Evolutionary conservation across 2,113 vertebrate genomes (phyloP).

Genomic region (Nothocercus nigrocapillus): DNA sequence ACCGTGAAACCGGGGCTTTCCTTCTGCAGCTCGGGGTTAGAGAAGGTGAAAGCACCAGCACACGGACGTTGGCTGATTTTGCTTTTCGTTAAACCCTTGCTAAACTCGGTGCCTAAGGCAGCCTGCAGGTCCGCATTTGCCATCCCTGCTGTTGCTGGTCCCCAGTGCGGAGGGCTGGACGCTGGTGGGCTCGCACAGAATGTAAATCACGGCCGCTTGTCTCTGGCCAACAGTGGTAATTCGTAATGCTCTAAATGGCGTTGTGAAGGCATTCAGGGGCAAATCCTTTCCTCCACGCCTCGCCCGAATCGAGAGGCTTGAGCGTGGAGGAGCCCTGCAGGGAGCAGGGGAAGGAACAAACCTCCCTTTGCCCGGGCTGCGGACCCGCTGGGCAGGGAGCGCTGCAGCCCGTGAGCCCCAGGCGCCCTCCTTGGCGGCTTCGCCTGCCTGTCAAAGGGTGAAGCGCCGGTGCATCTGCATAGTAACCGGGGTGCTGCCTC

Average conservation of each 20-base stretch:
- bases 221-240: background rate
- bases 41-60: background rate
- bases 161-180: background rate
- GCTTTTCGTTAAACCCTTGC: background rate
- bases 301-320: background rate
- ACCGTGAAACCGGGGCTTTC: background rate
- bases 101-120: background rate
- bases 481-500: background rate
- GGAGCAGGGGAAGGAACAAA: background rate
- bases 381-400: background rate
- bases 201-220: background rate
- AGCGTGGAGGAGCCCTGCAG: background rate
- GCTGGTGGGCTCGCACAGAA: conserved; percentile 17
- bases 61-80: background rate
- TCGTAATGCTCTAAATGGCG: conserved; percentile 7
- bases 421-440: background rate
- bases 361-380: background rate
- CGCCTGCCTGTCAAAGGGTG: background rate
- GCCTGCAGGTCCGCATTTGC: background rate
- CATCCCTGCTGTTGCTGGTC: background rate
- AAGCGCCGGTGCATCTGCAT: background rate
- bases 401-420: background rate
- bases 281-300: conserved; percentile 49
- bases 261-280: conserved; percentile 16
- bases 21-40: background rate